Conservation (phyloP, 2,797 vertebrate genomes). For the Morus bassanus region DNA sequence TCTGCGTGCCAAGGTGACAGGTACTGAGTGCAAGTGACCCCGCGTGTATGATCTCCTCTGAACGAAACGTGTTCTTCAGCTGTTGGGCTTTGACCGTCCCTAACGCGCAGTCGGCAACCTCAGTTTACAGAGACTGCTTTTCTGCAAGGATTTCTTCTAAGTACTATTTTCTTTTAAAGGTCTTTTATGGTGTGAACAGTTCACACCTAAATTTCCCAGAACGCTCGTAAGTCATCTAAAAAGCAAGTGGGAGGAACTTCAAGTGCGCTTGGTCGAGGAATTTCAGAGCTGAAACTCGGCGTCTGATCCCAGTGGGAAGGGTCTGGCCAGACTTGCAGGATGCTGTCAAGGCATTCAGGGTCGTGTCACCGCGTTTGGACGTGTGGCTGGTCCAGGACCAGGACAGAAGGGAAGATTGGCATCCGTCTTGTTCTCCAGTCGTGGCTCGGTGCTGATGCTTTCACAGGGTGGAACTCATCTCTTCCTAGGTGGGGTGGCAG, state of each 20-base stretch:
- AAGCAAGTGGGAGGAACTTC: background rate
- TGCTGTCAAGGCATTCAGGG: fast-evolving
- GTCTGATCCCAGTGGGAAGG: background rate
- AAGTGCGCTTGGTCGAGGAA: fast-evolving
- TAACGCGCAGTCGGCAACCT: fast-evolving
- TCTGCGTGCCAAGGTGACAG: background rate
- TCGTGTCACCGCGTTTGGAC: fast-evolving
- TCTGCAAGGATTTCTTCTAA: background rate
- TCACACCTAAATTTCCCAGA: background rate
- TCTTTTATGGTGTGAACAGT: background rate
- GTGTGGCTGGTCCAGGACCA: background rate
- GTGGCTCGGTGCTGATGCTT: background rate
- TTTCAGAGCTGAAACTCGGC: background rate
- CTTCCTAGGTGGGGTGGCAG: background rate
- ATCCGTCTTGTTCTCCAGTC: fast-evolving
- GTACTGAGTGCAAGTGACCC: background rate
- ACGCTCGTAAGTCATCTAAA: fast-evolving
- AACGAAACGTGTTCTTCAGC: background rate
- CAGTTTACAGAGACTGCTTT: background rate
- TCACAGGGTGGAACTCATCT: fast-evolving
- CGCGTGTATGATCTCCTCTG: background rate
- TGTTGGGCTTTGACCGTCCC: background rate
- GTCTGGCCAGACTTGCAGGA: background rate
- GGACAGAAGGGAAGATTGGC: background rate
- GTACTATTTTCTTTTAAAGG: background rate